A percentile compares a stretch with the other conserved stretches of the same genome.
These are phyloP conservation scores for Caenorhabditis brenneri DNA, from an alignment of 1,140 invertebrate species.

Conservation along the genomic window DNA sequence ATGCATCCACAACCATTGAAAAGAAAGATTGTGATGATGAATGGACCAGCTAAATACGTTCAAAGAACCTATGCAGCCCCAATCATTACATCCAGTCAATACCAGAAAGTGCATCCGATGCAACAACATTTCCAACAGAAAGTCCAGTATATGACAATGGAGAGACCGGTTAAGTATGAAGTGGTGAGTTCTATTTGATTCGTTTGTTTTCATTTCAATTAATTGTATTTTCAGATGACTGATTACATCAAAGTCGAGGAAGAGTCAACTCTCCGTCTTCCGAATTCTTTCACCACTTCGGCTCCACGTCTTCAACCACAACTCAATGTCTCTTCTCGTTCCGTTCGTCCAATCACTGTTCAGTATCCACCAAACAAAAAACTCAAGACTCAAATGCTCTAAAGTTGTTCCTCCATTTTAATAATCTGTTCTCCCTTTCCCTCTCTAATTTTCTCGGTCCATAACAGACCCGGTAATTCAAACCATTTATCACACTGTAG, in stretches of 20 bases:
- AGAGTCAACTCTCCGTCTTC: neutral
- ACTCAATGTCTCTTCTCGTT: neutral
- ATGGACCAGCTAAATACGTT: neutral
- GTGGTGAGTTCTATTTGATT: neutral
- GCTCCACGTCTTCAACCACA: conserved; percentile 25
- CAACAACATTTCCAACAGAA: neutral
- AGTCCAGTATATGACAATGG: neutral
- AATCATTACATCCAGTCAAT: neutral
- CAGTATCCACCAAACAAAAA: neutral
- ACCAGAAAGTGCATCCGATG: neutral
- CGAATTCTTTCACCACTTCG: neutral
- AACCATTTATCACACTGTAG: neutral
- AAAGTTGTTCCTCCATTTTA: neutral
- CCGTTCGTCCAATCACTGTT: neutral
- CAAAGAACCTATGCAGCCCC: neutral
- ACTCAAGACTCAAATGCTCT: conserved; percentile 15
- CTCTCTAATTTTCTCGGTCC: neutral
- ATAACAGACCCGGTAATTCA: neutral
- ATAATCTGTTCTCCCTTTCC: neutral
- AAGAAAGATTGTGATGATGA: neutral
- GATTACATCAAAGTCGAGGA: conserved; percentile 18
- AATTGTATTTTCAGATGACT: neutral
- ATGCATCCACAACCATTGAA: neutral
- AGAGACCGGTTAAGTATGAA: conserved; percentile 1
- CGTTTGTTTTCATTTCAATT: neutral